Evolutionary conservation across 2,113 vertebrate species (phyloP).

Genomic region (Nothoprocta pentlandii): DNA sequence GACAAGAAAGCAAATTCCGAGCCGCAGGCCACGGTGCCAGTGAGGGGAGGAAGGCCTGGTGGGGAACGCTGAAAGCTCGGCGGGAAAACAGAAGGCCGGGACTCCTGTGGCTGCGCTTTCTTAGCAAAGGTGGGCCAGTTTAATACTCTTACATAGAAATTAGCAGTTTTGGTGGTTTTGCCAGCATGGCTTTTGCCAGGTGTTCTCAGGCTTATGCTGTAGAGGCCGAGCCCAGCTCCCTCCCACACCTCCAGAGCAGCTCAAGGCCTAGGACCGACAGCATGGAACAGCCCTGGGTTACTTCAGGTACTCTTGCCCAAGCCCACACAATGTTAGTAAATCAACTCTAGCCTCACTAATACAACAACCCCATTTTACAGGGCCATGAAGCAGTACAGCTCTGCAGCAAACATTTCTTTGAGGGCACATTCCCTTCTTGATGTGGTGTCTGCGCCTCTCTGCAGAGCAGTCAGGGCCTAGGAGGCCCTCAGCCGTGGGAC

Average conservation of each 20-base stretch:
- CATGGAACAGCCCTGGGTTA: background rate
- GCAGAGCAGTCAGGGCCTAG: background rate
- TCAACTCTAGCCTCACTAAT: background rate
- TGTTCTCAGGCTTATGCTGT: too few relatives aligned
- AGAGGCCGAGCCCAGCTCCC: background rate
- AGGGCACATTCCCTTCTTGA: background rate
- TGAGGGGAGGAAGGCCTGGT: background rate
- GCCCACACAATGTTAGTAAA: background rate
- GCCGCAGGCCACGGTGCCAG: too few relatives aligned
- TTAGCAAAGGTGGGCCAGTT: background rate
- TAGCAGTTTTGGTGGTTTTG: background rate
- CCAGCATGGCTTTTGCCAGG: too few relatives aligned
- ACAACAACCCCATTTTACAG: background rate
- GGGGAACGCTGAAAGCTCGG: background rate
- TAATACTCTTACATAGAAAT: background rate
- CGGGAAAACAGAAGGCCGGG: background rate
- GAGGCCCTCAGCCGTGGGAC: background rate
- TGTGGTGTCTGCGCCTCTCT: background rate
- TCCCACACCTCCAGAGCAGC: background rate
- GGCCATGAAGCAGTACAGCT: background rate
- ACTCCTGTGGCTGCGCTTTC: background rate
- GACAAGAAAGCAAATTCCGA: background rate
- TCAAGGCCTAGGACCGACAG: background rate
- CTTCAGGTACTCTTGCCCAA: background rate
- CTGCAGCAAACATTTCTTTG: background rate